phyloP scores from a whole-genome alignment of 2,113 vertebrate genomes.

The Gymnobelideus leadbeateri region DNA sequence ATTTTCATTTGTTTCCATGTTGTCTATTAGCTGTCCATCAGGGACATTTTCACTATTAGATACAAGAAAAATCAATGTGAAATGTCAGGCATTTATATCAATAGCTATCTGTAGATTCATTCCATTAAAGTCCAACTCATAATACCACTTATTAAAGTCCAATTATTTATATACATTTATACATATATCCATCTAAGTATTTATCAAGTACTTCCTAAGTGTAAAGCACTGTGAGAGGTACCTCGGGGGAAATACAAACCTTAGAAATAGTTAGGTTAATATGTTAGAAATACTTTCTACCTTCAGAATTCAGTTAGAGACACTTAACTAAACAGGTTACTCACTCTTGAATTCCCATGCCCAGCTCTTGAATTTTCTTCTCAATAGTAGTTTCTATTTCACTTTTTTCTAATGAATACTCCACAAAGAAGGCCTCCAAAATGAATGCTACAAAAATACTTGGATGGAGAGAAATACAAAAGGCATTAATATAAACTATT shows the following conservation, averaged over 20 bases:
- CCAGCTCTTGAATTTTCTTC: constrained; percentile 94
- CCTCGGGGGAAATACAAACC: accelerated
- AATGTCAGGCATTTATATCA: background rate
- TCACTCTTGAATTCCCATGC: constrained; percentile 91
- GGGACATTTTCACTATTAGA: constrained; percentile 84
- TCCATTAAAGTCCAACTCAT: background rate
- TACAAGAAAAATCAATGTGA: background rate
- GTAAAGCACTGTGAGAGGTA: background rate
- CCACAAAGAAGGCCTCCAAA: constrained; percentile 96
- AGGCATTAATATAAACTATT: background rate
- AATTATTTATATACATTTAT: background rate
- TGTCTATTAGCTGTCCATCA: constrained; percentile 86
- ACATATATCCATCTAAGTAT: background rate
- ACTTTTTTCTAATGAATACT: constrained; percentile 93
- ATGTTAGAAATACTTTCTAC: accelerated
- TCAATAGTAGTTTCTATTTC: constrained; percentile 94
- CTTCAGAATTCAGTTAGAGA: accelerated
- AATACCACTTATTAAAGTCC: background rate
- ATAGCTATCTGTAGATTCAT: background rate
- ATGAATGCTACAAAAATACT: constrained; percentile 97
- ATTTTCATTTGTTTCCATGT: constrained; percentile 86
- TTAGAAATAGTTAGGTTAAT: background rate
- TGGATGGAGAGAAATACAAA: constrained; percentile 35
- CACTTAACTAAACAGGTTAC: constrained; percentile 55
- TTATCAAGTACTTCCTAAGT: background rate